Base-by-base conservation (phyloP, 2,797 vertebrate genomes). In the Peromyscus aztecus region DNA sequence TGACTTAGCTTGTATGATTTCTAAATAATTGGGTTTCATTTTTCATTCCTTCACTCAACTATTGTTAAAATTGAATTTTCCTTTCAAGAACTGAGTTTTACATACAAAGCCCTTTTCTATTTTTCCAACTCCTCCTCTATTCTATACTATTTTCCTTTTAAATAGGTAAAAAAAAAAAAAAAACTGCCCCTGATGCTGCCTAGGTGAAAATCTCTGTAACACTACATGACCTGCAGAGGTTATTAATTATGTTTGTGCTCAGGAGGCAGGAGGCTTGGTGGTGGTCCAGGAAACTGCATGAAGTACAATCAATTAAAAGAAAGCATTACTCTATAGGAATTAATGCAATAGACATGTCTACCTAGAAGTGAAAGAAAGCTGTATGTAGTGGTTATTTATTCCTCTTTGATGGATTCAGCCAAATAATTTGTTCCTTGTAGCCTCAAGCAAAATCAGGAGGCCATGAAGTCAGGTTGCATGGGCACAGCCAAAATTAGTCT, bases 121-220 rank as follows among this genome's bases (percentile, higher is more conserved):
- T 49, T 43, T 57, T 80, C n/a, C 55, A 13, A 65, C 16, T 52
- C n/a, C 4, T 94, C 69, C 52, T 67, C 16, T 31, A 67, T 27
- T 17, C 11, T 21, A 37, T 8, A 21, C 84, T 86, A 57, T 73
- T 91, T 89, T 82, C 55, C 17, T 89, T 85, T 86, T 91, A 69
- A 82, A 86, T n/a, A 91, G 43, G 29, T 95, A 65, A 65, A 34
- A n/a, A 67, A 93, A 78, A 65, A 65, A 34, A n/a, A 67, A 93
- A 78, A 40, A 17, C 29, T 78, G 76, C 27, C 16, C n/a, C 52
- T 88, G 27, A 23, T 88, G 24, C 57, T 81, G 49, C 59, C 19
- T 29, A 31, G 31, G 34, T 59, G 27, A 40, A 67, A 63, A 67
- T 11, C 1, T 49, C 17, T 37, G 46, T 19, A 17, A 82, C 11